phyloP scores from a whole-genome alignment of 2,113 vertebrate species.

The Lontra canadensis region DNA sequence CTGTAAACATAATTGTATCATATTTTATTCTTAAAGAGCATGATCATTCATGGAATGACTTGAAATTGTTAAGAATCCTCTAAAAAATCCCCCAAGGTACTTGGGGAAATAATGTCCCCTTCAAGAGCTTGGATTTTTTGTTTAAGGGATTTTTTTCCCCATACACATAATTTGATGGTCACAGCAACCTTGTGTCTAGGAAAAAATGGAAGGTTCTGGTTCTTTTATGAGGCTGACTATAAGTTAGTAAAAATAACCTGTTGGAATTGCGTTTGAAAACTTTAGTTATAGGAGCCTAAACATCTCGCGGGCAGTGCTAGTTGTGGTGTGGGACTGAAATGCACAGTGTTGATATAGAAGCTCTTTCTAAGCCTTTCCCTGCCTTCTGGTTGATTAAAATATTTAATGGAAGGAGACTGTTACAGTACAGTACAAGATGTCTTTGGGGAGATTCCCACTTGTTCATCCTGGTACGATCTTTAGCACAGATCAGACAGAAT shows the following conservation, averaged over 20 bases:
- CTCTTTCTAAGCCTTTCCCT: not conserved
- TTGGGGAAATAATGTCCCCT: not conserved
- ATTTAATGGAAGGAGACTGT: not conserved
- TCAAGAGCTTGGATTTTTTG: not conserved
- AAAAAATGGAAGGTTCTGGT: not conserved
- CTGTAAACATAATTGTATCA: not conserved
- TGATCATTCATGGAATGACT: not conserved
- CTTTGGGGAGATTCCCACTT: not conserved
- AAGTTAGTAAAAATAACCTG: not conserved
- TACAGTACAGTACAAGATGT: not conserved
- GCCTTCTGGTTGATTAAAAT: not conserved
- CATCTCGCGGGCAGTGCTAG: rapidly evolving
- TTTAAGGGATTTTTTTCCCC: not conserved
- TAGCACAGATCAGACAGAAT: not conserved
- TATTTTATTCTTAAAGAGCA: not conserved
- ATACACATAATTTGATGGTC: not conserved
- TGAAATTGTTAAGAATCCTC: not conserved
- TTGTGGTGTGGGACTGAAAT: not conserved
- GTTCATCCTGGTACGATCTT: not conserved
- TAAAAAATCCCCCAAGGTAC: not conserved
- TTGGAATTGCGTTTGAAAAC: not conserved
- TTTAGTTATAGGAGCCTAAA: not conserved
- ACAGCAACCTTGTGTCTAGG: not conserved
- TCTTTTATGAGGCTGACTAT: not conserved
- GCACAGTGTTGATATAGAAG: not conserved